A percentile compares a stretch with the other conserved stretches of the same genome.
These are phyloP conservation scores for Pinna nobilis DNA, from an alignment of 1,140 invertebrate species.

Conservation along the genomic window DNA sequence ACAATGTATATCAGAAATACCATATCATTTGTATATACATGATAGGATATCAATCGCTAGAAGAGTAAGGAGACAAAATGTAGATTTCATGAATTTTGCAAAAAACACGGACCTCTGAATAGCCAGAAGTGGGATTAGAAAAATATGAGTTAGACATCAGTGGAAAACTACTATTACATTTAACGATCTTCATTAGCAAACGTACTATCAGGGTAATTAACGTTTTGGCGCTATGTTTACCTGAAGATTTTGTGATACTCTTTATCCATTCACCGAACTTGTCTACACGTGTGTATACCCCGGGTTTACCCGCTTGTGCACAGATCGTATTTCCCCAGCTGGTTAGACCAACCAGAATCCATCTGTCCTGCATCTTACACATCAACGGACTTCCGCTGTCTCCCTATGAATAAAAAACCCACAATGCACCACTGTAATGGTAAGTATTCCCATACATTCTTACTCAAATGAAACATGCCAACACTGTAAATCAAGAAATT, in stretches of 20 bases:
- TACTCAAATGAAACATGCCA: too few relatives aligned
- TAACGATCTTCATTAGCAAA: background rate
- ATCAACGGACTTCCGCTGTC: constrained; percentile 84
- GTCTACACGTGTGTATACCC: constrained; percentile 89
- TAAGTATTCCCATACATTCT: too few relatives aligned
- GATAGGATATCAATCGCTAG: background rate
- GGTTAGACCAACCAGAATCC: constrained; percentile 79
- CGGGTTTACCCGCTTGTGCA: constrained; percentile 91
- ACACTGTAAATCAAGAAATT: too few relatives aligned
- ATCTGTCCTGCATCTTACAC: constrained; percentile 74
- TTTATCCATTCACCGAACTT: constrained; percentile 86
- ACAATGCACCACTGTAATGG: too few relatives aligned
- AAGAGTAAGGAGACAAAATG: background rate
- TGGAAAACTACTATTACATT: background rate
- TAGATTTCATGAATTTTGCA: too few relatives aligned
- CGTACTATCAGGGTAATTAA: background rate
- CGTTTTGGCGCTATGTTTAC: background rate
- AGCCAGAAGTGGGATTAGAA: background rate
- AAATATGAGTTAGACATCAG: background rate
- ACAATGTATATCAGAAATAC: background rate
- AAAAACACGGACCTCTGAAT: too few relatives aligned
- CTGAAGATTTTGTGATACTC: constrained; percentile 21
- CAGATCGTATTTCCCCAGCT: constrained; percentile 94
- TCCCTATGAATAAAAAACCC: constrained; percentile 75
- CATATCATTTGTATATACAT: background rate